Conservation (phyloP, 2,797 vertebrate species). For the Enteromius anoplus region DNA sequence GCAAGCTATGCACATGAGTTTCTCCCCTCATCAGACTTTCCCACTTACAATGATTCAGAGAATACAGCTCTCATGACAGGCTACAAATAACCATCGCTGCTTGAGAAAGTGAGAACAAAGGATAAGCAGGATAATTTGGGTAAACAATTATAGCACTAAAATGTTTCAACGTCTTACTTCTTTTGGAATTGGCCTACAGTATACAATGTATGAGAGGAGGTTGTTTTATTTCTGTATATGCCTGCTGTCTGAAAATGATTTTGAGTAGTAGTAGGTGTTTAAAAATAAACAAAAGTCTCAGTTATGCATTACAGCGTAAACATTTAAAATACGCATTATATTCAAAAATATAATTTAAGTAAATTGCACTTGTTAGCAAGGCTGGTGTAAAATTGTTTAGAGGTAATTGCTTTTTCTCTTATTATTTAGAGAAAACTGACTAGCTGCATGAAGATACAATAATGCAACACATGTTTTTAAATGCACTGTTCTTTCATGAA, state of each 20-base stretch:
- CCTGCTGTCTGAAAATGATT: neutral
- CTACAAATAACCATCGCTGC: neutral
- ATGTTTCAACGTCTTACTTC: neutral
- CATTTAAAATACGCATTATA: neutral
- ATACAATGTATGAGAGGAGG: neutral
- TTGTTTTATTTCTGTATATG: neutral
- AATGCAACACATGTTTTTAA: neutral
- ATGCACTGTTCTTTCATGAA: neutral
- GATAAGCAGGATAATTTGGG: neutral
- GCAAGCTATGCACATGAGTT: neutral
- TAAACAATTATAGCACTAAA: neutral
- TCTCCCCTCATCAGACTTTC: neutral
- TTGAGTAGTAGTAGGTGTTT: neutral
- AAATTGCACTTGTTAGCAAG: neutral
- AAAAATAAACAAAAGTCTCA: neutral
- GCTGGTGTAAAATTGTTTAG: neutral
- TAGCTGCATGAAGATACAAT: neutral
- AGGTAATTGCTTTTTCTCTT: conserved; percentile 7
- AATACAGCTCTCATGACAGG: neutral
- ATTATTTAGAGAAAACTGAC: neutral
- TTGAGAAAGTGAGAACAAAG: neutral
- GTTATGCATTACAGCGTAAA: neutral
- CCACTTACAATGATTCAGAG: neutral
- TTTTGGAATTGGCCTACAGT: neutral
- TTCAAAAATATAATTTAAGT: neutral